Conservation (phyloP, 1,140 invertebrate species). For the Drosophila rhopaloa region DNA sequence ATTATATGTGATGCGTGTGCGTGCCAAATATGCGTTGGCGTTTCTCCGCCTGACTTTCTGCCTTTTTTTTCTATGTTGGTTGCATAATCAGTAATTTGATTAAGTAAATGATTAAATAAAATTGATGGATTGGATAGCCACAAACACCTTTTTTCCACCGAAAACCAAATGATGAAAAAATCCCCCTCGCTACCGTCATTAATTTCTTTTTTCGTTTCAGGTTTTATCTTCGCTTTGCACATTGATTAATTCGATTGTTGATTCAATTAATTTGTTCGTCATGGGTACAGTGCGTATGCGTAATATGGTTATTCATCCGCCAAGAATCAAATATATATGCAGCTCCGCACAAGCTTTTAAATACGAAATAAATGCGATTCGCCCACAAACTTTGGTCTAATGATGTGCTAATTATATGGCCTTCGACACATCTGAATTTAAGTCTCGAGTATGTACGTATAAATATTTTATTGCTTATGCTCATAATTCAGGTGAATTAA, state of each 20-base stretch:
- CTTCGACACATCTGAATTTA: constrained; percentile 52
- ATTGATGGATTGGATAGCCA: constrained; percentile 56
- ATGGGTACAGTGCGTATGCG: constrained; percentile 21
- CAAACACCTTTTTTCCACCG: constrained; percentile 16
- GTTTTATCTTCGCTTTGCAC: constrained; percentile 22
- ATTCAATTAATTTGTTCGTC: constrained; percentile 49
- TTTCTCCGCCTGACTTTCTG: constrained; percentile 7
- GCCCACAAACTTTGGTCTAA: constrained; percentile 8
- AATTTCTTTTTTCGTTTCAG: constrained; percentile 31
- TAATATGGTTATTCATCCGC: constrained; percentile 12
- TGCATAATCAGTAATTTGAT: constrained; percentile 76
- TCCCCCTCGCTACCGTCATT: constrained; percentile 14
- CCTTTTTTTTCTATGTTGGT: constrained; percentile 13
- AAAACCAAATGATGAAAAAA: constrained; percentile 5
- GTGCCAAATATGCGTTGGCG: constrained; percentile 17
- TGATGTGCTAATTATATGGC: constrained; percentile 63
- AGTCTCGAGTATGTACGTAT: constrained; percentile 16
- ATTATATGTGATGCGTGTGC: constrained; percentile 55
- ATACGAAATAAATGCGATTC: not conserved
- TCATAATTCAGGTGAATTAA: constrained; percentile 13
- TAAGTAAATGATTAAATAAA: constrained; percentile 75
- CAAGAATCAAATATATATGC: not conserved
- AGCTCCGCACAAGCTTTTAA: not conserved
- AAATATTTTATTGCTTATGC: not conserved
- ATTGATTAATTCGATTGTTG: constrained; percentile 66